Evolutionary conservation across 1,140 invertebrate species (phyloP), one percentile per base, ranked within the genome.

Genomic region (Periplaneta americana): DNA sequence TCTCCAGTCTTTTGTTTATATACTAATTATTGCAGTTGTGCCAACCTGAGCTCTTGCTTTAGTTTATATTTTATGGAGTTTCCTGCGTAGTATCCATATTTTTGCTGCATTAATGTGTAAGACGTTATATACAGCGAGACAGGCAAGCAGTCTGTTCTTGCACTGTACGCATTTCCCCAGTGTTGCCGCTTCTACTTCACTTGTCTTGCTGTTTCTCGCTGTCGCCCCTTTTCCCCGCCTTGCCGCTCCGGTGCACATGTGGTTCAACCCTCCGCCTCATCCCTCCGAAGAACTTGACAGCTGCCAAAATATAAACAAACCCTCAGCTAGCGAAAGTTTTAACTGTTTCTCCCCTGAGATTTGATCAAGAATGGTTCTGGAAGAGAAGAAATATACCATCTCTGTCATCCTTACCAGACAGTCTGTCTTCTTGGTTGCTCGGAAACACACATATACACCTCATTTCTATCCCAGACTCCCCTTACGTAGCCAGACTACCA

Each of bases 301-400:
- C 75, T 76, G 75, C 75, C 75, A 76, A 76, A 76, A 35, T 22
- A 76, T 76, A 33, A 76, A 35, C 75, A 34, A 34, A 33, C 75
- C 15, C 15, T 34, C 75, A 6, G 34, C 6, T 34, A 35, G 75
- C 32, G 32, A 76, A 76, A 76, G 32, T 76, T 76, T 76, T 35
- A 76, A 35, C 22, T 33, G 32, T 35, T 34, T 34, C 75, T 76
- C 75, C 31, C 75, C 75, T 17, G 75, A 76, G 75, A 76, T 76
- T 76, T 76, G 75, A 76, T 76, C 75, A 76, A 76, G 75, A 18
- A 76, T 33, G 75, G 15, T 33, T 35, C 18, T 33, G 75, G 31
- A 76, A 76, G 3, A 48, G 39, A 48, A 48, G 39, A 11, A 48
- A 48, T 22, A 76, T 28, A 76, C 17, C 34, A 13, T 17, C 22